Evolutionary conservation across 2,888 invertebrate genomes (phyloP), one percentile per base, ranked within the genome.

Genomic region (Chaetogeoica ovagalla): DNA sequence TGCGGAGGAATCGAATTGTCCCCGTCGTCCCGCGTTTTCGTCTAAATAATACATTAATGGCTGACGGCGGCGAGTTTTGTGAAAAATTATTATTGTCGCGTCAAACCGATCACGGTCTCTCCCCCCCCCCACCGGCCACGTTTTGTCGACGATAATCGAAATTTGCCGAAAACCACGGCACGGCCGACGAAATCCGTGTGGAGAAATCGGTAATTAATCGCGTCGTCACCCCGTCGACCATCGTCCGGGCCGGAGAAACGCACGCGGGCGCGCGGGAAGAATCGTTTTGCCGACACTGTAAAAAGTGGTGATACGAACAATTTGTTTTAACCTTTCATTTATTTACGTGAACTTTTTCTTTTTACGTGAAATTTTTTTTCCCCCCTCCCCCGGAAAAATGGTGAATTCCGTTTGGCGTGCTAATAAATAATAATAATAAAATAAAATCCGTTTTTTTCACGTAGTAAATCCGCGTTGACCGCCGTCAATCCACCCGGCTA

Each of bases 241-340:
- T n/a, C 39, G 39, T 39, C 39, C 39, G 39, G 39, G 39, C 43
- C 72, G 15, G 23, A 19, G 23, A 30, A 48, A n/a, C 57, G 39
- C 7, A 57, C 17, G 21, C 37, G 4, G 52, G 37, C 13, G 19
- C 1, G 9, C 19, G 6, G 1, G 60, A 30, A 17, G 48, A 17
- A 6, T 19, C 21, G 23, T 13, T 17, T 70, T 55, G 70, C 21
- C 62, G 19, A 5, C 77, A 77, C 77, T 77, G 77, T 21, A 9
- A 77, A 77, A 77, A 69, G 69, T 77, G 77, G 77, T 77, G 77
- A 77, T 77, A 77, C 77, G 77, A 77, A 77, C 62, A 77, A 30
- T 77, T 77, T 77, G 69, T 74, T 77, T 62, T 77, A 77, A 77
- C 77, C 77, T 77, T 77, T 77, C 77, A 77, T 77, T 30, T 77